Conservation (phyloP, 2,797 vertebrate genomes). For the Myotis myotis region DNA sequence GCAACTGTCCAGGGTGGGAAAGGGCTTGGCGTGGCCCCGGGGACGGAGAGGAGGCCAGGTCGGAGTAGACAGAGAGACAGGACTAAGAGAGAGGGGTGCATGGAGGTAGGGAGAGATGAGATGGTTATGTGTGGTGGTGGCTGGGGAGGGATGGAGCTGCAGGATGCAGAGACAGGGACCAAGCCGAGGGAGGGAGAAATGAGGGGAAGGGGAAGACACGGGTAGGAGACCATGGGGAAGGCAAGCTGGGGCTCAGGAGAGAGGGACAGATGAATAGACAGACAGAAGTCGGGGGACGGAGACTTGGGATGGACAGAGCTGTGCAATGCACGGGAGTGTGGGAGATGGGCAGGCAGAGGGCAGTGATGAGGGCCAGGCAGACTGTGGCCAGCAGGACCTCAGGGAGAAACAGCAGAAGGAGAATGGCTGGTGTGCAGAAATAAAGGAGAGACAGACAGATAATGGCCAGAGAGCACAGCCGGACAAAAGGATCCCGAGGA, state of each 20-base stretch:
- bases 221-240: not conserved
- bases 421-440: not conserved
- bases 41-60: not conserved
- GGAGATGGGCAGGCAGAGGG: not conserved
- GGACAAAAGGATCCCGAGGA: not conserved
- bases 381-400: constrained; percentile 10
- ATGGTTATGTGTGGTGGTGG: not conserved
- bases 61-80: not conserved
- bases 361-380: not conserved
- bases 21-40: not conserved
- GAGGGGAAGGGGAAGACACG: not conserved
- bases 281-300: not conserved
- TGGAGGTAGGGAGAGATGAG: not conserved
- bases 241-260: not conserved
- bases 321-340: not conserved
- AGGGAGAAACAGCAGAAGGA: not conserved
- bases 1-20: not conserved
- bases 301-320: not conserved
- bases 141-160: not conserved
- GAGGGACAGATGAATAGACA: not conserved
- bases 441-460: not conserved
- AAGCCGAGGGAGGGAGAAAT: not conserved
- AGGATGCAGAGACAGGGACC: not conserved
- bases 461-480: constrained; percentile 17
- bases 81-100: not conserved